phyloP scores from a whole-genome alignment of 2,797 vertebrate genomes.

The Melanotaenia boesemani region DNA sequence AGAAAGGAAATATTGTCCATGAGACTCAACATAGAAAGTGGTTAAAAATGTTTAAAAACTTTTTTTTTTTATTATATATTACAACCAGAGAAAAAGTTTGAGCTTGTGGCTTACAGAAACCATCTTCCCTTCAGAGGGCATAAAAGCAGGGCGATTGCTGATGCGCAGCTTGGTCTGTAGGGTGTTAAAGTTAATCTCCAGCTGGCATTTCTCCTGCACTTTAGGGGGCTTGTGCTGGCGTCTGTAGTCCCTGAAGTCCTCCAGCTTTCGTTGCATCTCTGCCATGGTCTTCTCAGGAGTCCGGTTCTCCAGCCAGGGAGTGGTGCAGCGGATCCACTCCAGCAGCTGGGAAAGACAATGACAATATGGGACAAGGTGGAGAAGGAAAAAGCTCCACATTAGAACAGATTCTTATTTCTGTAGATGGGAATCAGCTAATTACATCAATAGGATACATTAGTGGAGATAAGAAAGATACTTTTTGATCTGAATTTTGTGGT shows the following conservation, averaged over 20 bases:
- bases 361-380: slow-evolving; percentile 15
- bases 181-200: slow-evolving; percentile 99
- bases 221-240: slow-evolving; percentile 97
- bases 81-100: neutral
- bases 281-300: slow-evolving; percentile 94
- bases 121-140: slow-evolving; percentile 99
- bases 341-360: slow-evolving; percentile 84
- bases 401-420: slow-evolving; percentile 9
- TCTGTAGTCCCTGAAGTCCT: slow-evolving; percentile 97
- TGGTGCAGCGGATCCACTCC: slow-evolving; percentile 97
- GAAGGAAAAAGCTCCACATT: slow-evolving; percentile 6
- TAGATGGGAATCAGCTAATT: slow-evolving; percentile 14
- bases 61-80: neutral
- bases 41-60: neutral
- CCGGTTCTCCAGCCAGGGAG: slow-evolving; percentile 97
- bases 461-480: neutral
- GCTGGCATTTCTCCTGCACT: slow-evolving; percentile 97
- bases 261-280: slow-evolving; percentile 95
- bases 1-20: neutral
- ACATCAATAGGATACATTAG: neutral
- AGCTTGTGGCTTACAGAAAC: slow-evolving; percentile 90
- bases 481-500: slow-evolving; percentile 15
- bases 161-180: slow-evolving; percentile 96
- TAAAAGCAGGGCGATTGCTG: slow-evolving; percentile 97
- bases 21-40: neutral